These are phyloP conservation scores for Caenorhabditis latens DNA, from an alignment of 1,140 invertebrate species.

Conservation along the genomic window DNA sequence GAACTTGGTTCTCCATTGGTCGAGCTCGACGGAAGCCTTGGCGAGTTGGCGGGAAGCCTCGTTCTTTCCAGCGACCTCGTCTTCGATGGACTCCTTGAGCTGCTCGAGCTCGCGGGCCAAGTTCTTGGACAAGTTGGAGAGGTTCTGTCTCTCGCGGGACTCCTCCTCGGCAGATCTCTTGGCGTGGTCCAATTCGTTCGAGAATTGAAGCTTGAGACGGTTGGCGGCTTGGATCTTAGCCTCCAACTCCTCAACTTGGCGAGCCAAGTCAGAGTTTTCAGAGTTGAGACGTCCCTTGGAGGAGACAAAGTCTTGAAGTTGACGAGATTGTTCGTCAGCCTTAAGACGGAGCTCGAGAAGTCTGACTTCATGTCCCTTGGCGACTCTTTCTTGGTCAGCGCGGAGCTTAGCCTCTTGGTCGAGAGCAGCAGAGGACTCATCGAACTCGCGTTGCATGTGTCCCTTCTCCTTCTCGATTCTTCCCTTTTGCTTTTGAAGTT, in stretches of 20 bases:
- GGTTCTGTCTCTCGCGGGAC: conserved; percentile 80
- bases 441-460: conserved; percentile 91
- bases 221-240: conserved; percentile 93
- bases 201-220: conserved; percentile 95
- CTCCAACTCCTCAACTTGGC: conserved; percentile 95
- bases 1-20: conserved; percentile 95
- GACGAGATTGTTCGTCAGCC: conserved; percentile 93
- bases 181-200: conserved; percentile 94
- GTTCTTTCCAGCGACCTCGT: conserved; percentile 85
- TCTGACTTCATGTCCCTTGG: conserved; percentile 73
- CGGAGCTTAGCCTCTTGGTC: conserved; percentile 93
- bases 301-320: conserved; percentile 92
- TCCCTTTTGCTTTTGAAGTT: conserved; percentile 97
- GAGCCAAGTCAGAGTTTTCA: conserved; percentile 93
- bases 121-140: conserved; percentile 82
- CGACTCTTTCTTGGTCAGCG: conserved; percentile 82
- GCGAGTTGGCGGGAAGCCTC: conserved; percentile 91
- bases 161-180: conserved; percentile 97
- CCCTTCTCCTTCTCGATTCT: conserved; percentile 95
- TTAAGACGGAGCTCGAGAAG: conserved; percentile 93
- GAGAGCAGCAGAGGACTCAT: conserved; percentile 89
- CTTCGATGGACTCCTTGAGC: conserved; percentile 92
- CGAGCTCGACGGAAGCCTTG: conserved; percentile 93
- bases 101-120: conserved; percentile 96
- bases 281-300: conserved; percentile 96